A percentile compares a stretch with the other conserved stretches of the same genome.
phyloP scores from a whole-genome alignment of 2,797 vertebrate genomes.

The Distichodus sexfasciatus region DNA sequence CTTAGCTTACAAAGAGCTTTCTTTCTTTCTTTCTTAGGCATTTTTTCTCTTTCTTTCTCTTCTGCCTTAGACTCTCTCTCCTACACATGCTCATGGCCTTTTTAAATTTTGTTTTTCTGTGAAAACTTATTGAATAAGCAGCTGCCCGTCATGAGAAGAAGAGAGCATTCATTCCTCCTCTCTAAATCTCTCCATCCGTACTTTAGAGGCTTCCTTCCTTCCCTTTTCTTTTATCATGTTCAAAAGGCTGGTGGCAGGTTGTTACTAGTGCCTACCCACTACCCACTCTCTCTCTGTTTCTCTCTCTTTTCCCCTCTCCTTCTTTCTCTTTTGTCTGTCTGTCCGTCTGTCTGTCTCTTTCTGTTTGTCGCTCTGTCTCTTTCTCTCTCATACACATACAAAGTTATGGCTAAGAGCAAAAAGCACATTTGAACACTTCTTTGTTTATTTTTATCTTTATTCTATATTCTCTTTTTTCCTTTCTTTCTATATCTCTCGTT shows the following conservation, averaged over 20 bases:
- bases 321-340: not conserved
- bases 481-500: too few species aligned
- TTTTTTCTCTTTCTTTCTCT: not conserved
- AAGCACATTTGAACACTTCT: too few species aligned
- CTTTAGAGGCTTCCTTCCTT: not conserved
- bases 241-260: slow-evolving; percentile 29
- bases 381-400: not conserved
- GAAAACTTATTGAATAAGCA: not conserved
- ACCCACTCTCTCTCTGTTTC: not conserved
- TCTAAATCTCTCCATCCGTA: not conserved
- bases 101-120: too few species aligned
- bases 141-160: not conserved
- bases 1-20: too few species aligned
- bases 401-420: not conserved
- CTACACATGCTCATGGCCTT: too few species aligned
- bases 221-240: not conserved
- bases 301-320: not conserved
- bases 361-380: not conserved
- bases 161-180: not conserved
- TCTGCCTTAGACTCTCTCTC: too few species aligned
- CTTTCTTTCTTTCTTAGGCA: too few species aligned
- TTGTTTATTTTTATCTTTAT: too few species aligned
- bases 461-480: too few species aligned
- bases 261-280: slow-evolving; percentile 31
- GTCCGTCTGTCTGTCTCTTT: too few species aligned